phyloP scores from a whole-genome alignment of 2,888 invertebrate genomes.

The Pheosia gnoma region DNA sequence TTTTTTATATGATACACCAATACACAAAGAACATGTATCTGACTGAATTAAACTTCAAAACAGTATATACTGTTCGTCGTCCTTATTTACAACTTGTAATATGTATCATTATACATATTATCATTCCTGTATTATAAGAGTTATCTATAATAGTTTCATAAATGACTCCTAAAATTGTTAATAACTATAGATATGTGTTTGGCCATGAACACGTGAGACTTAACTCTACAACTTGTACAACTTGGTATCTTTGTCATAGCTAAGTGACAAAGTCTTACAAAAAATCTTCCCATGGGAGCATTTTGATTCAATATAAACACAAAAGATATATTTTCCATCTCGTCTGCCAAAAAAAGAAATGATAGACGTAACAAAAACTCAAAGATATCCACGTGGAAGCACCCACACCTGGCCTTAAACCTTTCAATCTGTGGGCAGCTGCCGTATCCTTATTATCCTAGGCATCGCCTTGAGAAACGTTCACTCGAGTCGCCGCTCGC shows the following conservation, averaged over 20 bases:
- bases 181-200: too few relatives aligned
- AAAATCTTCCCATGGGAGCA: conserved; percentile 14
- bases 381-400: conserved; percentile 59
- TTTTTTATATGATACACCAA: too few relatives aligned
- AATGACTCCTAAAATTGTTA: too few relatives aligned
- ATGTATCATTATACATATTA: too few relatives aligned
- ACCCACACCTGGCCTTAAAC: conserved; percentile 66
- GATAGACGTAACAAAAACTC: conserved; percentile 37
- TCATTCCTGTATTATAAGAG: too few relatives aligned
- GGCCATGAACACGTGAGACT: too few relatives aligned
- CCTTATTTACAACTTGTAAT: too few relatives aligned
- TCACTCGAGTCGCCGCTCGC: conserved; percentile 23
- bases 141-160: too few relatives aligned
- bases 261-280: neutral
- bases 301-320: conserved; percentile 18
- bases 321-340: conserved; percentile 25
- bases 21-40: too few relatives aligned
- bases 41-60: too few relatives aligned
- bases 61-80: too few relatives aligned
- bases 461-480: conserved; percentile 56
- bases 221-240: too few relatives aligned
- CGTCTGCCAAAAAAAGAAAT: conserved; percentile 35
- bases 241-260: neutral
- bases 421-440: conserved; percentile 65
- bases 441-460: conserved; percentile 65